Percentiles rank a stretch among this genome's conserved stretches.
Conservation (phyloP, 2,797 vertebrate species). For the Gallirallus australis region DNA sequence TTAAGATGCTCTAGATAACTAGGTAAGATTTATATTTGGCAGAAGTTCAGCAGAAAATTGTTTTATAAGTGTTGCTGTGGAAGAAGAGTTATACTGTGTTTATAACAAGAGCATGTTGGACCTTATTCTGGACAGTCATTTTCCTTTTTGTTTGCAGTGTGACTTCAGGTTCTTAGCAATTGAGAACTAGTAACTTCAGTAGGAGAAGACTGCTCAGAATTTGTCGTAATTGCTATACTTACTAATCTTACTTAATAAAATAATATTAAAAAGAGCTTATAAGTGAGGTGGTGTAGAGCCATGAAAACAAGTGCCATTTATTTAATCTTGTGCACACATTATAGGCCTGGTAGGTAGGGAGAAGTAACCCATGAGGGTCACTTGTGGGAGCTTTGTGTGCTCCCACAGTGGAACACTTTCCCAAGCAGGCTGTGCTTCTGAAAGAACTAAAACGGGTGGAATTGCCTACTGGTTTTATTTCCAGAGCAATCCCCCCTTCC, state of each 20-base stretch:
- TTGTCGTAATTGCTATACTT: rapidly evolving
- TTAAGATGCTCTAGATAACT: slow-evolving; percentile 11
- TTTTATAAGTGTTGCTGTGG: neutral
- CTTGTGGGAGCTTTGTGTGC: neutral
- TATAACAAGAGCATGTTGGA: neutral
- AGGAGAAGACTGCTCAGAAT: neutral
- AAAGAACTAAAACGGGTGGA: neutral
- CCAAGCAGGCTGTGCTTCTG: neutral
- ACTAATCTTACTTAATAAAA: neutral
- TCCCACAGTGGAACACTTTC: neutral
- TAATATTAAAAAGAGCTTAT: neutral
- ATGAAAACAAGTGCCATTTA: neutral
- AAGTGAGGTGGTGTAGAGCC: neutral
- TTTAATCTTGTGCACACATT: rapidly evolving
- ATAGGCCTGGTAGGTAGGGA: neutral
- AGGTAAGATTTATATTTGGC: neutral
- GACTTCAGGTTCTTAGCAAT: neutral
- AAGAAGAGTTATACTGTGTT: neutral
- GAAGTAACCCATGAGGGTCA: neutral
- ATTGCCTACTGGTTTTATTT: neutral
- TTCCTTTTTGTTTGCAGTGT: neutral
- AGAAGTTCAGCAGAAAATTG: neutral
- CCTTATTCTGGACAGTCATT: neutral
- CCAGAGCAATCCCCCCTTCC: rapidly evolving
- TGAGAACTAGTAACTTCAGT: neutral